Percentiles rank a stretch among this genome's conserved stretches.
Evolutionary conservation across 2,888 invertebrate genomes (phyloP).

Genomic region (Eristalis intricaria): DNA sequence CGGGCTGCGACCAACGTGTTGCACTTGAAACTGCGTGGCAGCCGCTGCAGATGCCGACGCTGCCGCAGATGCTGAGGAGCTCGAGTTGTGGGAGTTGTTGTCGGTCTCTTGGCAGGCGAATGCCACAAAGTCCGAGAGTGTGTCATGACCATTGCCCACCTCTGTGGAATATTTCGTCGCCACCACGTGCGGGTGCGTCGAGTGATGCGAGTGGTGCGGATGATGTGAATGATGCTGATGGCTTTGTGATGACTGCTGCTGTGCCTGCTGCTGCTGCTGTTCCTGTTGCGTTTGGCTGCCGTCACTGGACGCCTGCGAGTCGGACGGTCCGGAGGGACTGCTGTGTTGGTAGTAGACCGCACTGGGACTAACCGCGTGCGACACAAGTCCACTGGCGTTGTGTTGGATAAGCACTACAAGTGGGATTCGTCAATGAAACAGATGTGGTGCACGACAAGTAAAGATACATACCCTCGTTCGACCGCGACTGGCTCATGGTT

Average conservation of each 20-base stretch:
- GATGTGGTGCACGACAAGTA: not conserved
- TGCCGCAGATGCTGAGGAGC: conserved; percentile 63
- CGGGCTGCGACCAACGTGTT: conserved; percentile 83
- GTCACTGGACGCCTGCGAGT: conserved; percentile 71
- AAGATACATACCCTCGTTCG: conserved; percentile 78
- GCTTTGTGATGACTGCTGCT: conserved; percentile 66
- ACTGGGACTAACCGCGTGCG: conserved; percentile 83
- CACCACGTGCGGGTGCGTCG: conserved; percentile 82
- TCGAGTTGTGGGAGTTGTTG: conserved; percentile 78
- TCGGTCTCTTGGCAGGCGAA: conserved; percentile 98
- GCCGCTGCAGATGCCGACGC: conserved; percentile 71
- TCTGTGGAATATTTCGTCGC: conserved; percentile 86
- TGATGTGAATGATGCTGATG: conserved; percentile 72
- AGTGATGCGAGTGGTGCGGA: conserved; percentile 75
- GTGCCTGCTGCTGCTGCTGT: conserved; percentile 71
- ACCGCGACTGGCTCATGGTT: conserved; percentile 77
- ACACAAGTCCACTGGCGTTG: conserved; percentile 81
- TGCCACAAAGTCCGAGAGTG: conserved; percentile 97
- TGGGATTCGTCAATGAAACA: not conserved
- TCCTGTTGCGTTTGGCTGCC: conserved; percentile 73
- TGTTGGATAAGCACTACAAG: conserved; percentile 80
- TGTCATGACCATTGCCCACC: conserved; percentile 88
- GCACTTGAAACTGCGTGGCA: conserved; percentile 75
- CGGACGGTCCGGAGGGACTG: conserved; percentile 76
- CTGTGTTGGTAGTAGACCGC: conserved; percentile 82